Evolutionary conservation across 2,888 invertebrate species (phyloP), one percentile per base, ranked within the genome.

Genomic region (Melieria omissa): DNA sequence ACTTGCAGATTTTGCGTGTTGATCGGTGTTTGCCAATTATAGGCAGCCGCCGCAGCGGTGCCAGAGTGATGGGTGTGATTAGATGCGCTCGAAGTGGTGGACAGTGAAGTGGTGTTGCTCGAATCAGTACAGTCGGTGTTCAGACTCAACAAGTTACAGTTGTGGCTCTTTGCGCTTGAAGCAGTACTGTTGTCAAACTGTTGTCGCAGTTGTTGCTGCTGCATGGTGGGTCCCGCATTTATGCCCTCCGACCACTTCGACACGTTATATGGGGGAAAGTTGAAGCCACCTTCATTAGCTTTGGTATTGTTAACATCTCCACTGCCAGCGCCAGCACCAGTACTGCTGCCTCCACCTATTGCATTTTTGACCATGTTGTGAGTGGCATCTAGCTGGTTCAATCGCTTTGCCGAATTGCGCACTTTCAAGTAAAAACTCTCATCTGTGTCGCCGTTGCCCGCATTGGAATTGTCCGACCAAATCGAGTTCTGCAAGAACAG

Each of bases 401-500:
- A 62, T 65, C 77, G 78, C 44, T 77, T 76, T 14, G 77, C 76
- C 4, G 81, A 79, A 66, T 79, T 79, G 74, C 79, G 79, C n/a
- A 78, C 80, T 75, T 82, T 81, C 52, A 77, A 79, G 62, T 80
- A 81, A 60, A 83, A 83, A 72, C 81, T 81, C 57, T 83, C 82
- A 74, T 79, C 78, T 45, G 85, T 83, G 58, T 83, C 82, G 42
- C 80, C 78, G 55, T 78, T 77, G 70, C 78, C 78, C 14, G 71
- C 69, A 44, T 76, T 74, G 4, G 78, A 74, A 74, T 80, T 80
- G 74, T 88, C 83, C 10, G 89, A 89, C 89, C 90, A 90, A 79
- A 90, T 89, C 8, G 89, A 89, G 80, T 87, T 88, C 60, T 87
- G 88, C 70, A 89, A 86, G 78, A 89, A 89, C 46, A 89, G 88